phyloP scores from a whole-genome alignment of 2,113 vertebrate genomes.

The Silurus glanis region DNA sequence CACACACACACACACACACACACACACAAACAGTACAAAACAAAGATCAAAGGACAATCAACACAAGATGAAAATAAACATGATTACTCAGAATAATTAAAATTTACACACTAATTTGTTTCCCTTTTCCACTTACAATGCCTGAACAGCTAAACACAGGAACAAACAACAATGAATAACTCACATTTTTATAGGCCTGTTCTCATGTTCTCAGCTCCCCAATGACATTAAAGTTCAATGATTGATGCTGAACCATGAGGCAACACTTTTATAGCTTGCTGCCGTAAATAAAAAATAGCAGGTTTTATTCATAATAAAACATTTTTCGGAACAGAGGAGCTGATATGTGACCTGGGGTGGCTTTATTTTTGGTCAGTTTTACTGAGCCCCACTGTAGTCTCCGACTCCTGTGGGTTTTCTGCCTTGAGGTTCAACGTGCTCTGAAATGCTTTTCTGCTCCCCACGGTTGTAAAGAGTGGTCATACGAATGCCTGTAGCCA shows the following conservation, averaged over 20 bases:
- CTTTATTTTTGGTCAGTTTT: neutral
- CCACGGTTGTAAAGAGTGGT: neutral
- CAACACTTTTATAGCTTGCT: conserved; percentile 6
- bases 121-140: neutral
- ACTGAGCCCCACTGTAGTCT: neutral
- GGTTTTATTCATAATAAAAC: conserved; percentile 17
- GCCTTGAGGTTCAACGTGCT: neutral
- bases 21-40: neutral
- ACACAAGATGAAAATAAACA: conserved; percentile 11
- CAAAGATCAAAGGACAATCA: conserved; percentile 24
- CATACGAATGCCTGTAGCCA: neutral
- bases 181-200: conserved; percentile 18
- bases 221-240: conserved; percentile 7
- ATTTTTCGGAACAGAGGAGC: neutral
- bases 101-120: conserved; percentile 21
- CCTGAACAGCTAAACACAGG: neutral
- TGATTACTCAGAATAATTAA: conserved; percentile 2
- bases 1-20: neutral
- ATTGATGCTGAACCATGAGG: conserved; percentile 14
- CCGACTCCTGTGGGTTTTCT: neutral
- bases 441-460: neutral
- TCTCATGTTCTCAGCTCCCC: neutral
- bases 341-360: neutral
- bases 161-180: neutral
- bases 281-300: conserved; percentile 8